Evolutionary conservation across 2,888 invertebrate species (phyloP).

Genomic region (Volucella zonaria): DNA sequence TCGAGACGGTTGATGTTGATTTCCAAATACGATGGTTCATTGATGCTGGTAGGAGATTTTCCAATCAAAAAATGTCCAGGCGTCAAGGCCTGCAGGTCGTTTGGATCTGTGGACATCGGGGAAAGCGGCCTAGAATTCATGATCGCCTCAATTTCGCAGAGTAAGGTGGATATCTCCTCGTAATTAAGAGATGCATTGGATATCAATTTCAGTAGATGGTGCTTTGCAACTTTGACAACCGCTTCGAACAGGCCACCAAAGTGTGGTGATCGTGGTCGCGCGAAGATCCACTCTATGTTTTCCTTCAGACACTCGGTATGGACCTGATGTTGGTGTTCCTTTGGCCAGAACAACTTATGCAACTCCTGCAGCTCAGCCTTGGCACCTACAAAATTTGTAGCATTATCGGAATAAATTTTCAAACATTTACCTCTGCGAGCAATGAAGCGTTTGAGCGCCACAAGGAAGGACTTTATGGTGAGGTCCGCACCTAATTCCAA

Average conservation of each 20-base stretch:
- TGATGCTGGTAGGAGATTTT: not conserved
- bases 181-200: not conserved
- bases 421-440: not conserved
- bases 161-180: not conserved
- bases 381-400: conserved; percentile 13
- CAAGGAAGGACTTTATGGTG: not conserved
- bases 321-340: conserved; percentile 2
- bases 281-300: not conserved
- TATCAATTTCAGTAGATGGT: not conserved
- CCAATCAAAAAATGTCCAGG: conserved; percentile 3
- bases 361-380: conserved; percentile 1
- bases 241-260: conserved; percentile 21
- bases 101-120: not conserved
- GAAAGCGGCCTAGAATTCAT: conserved; percentile 1
- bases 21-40: not conserved
- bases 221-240: conserved; percentile 7
- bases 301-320: not conserved
- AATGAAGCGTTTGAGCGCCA: not conserved
- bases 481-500: conserved; percentile 1
- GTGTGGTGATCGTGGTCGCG: not conserved
- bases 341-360: not conserved
- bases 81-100: not conserved
- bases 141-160: not conserved
- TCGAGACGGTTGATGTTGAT: not conserved
- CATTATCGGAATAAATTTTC: conserved; percentile 24